Conservation (phyloP, 2,797 vertebrate genomes). For the Girardinus metallicus region DNA sequence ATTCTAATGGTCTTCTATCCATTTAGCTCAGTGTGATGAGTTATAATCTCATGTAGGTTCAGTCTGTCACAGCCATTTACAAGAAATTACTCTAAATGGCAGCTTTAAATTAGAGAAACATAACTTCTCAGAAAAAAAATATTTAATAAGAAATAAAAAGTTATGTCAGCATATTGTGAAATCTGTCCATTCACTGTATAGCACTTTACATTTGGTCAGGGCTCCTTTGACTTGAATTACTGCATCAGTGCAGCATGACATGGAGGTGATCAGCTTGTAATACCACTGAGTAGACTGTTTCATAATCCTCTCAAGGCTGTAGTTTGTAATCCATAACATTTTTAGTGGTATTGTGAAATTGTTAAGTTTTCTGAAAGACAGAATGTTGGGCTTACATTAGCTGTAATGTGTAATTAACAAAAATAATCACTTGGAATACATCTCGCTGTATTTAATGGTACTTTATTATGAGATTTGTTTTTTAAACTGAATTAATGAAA, state of each 20-base stretch:
- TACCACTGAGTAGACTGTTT: not conserved
- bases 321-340: not conserved
- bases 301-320: not conserved
- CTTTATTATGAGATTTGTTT: not conserved
- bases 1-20: conserved; percentile 45
- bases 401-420: not conserved
- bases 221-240: not conserved
- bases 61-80: conserved; percentile 2
- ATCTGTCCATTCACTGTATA: not conserved
- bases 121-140: not conserved
- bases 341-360: not conserved
- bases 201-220: not conserved
- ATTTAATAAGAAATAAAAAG: not conserved
- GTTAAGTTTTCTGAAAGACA: not conserved
- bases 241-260: not conserved
- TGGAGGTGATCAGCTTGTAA: not conserved
- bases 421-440: not conserved
- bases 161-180: not conserved
- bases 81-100: not conserved
- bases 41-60: not conserved
- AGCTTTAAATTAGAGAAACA: not conserved
- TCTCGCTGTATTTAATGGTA: not conserved
- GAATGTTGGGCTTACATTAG: not conserved
- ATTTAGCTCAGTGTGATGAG: conserved; percentile 18
- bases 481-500: not conserved